Conservation (phyloP, 2,113 vertebrate genomes). For the Chaetura pelagica region DNA sequence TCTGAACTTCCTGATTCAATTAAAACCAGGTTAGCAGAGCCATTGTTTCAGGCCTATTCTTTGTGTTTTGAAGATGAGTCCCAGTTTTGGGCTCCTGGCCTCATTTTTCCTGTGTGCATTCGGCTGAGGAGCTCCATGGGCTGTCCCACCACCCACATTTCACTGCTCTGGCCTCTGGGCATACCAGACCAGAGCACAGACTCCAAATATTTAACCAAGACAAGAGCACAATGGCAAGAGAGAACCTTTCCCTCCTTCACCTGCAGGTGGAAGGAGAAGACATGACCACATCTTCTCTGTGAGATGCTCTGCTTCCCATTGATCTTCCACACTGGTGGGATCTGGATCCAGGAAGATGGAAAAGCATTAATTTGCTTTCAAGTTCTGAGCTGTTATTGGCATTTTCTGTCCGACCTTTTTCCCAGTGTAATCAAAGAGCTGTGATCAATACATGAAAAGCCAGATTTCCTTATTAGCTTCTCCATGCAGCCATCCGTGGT, state of each 20-base stretch:
- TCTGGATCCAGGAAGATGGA: accelerated
- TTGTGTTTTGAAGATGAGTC: background rate
- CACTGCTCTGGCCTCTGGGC: background rate
- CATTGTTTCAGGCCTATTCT: background rate
- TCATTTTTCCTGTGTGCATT: background rate
- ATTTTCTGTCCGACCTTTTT: background rate
- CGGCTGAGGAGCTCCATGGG: background rate
- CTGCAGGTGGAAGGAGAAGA: background rate
- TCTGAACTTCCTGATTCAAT: background rate
- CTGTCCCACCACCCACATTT: background rate
- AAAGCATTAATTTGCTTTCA: background rate
- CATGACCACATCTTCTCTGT: accelerated
- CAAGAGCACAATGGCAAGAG: background rate
- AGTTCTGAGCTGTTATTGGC: background rate
- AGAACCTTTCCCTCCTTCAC: background rate
- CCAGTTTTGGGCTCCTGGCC: accelerated
- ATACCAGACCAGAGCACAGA: background rate
- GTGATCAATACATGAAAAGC: background rate
- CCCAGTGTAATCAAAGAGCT: background rate
- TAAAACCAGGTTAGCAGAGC: background rate
- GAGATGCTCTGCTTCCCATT: background rate
- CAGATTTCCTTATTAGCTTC: background rate
- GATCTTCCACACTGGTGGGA: accelerated
- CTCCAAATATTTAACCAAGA: background rate
- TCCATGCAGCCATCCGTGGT: background rate